Base-by-base conservation (phyloP, 2,113 vertebrate species). In the Cromileptes altivelis region DNA sequence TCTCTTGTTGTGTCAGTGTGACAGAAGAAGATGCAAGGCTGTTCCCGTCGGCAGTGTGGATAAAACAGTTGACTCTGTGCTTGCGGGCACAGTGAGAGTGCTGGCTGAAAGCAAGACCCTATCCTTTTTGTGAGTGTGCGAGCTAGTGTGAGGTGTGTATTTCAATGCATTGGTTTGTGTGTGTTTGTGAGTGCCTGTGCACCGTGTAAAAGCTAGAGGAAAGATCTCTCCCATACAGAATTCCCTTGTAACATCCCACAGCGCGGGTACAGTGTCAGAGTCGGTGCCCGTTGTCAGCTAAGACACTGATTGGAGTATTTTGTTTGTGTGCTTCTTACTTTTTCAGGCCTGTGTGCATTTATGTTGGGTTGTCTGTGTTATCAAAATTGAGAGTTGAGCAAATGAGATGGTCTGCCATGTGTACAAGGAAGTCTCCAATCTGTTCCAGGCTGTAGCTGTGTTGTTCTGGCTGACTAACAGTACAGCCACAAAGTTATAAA, bases 1-100 rank as follows among this genome's bases (percentile, higher is more conserved):
- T 78, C 87, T 83, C 87, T 92, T 91, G 88, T 92, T 91, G 83
- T 93, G 87, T 81, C 89, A 89, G 86, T 89, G 82, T 88, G 91
- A 92, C 82, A 87, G 93, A 88, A 61, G 73, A 75, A 88, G 88
- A 92, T 90, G 90, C 87, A 75, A 89, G 80, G 81, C 81, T 78
- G 79, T 87, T 88, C 84, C 85, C 78, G 13, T 86, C 63, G 65
- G 89, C 88, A 76, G 68, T 73, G 90, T 87, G 87, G 82, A 91
- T 92, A 76, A 89, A 91, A 92, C 91, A 83, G 88, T 88, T 86
- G 88, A 85, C 85, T 85, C 75, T 76, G 65, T 5, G 78, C 88
- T 93, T 21, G 73, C 63, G 40, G 86, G 90, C 87, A 74, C 74
- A 84, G 85, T 50, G 49, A 85, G 75, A 70, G 58, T 50, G 75